Base-by-base conservation (phyloP, 1,140 invertebrate genomes). In the Tenebrio molitor region DNA sequence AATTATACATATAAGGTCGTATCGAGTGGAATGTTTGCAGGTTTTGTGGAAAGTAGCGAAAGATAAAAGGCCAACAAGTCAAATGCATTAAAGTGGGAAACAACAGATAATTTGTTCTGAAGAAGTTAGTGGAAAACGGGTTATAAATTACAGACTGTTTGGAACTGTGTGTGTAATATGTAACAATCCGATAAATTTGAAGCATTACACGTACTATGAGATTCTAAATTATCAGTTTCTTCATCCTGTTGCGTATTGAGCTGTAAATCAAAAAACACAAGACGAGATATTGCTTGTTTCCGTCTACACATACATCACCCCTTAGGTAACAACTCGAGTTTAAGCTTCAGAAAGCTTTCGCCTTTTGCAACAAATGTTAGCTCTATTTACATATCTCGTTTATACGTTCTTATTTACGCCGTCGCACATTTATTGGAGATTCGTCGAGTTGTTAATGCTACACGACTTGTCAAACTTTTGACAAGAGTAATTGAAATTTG, bases 41-140 rank as follows among this genome's bases (percentile, higher is more conserved):
- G 23, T 58, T 50, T 58, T 1, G 50, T 34, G 23, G 50, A 15
- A 58, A 34, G 10, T 8, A 23, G 46, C 6, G 8, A 58, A 58
- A 58, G 50, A 58, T 58, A 58, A 58, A 58, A 58, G 50, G 50
- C 50, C 4, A 58, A 58, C 50, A 58, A 58, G 25, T 58, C 23
- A 58, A 58, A 58, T 58, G 50, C 50, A 58, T 58, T 58, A 58
- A 58, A 58, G 23, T 58, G 23, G 23, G 50, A 58, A 58, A 58
- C 50, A 58, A 33, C 50, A 58, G 50, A 58, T 58, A 58, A 58
- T 58, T 58, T 58, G 50, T 58, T 58, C 50, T 53, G 50, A 58
- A 58, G 50, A 58, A 53, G 46, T 53, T 53, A 53, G 46, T 53
- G n/a, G 46, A 53, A 46, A 53, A 53, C 46, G 46, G 46, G 46